Conservation (phyloP, 2,113 vertebrate species). For the Opisthocomus hoazin region DNA sequence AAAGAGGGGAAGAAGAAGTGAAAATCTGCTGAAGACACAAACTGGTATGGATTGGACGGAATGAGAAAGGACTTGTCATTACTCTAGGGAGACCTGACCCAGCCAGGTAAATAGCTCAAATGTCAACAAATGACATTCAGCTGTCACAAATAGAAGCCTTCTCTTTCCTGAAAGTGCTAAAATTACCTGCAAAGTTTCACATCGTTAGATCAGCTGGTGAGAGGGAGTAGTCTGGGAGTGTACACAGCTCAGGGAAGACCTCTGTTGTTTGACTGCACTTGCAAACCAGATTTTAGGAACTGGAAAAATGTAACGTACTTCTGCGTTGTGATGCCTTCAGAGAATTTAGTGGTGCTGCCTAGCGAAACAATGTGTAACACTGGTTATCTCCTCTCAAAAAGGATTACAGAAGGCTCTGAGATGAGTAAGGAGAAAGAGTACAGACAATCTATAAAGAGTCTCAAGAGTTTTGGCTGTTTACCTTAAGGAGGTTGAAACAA, state of each 20-base stretch:
- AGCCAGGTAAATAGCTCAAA: background rate
- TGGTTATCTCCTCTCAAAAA: background rate
- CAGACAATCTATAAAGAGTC: background rate
- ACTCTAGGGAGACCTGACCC: background rate
- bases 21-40: background rate
- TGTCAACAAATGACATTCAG: background rate
- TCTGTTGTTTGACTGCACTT: conserved; percentile 36
- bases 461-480: background rate
- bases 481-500: background rate
- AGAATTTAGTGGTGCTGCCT: background rate
- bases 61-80: background rate
- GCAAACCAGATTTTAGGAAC: background rate
- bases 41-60: background rate
- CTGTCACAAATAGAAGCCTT: background rate
- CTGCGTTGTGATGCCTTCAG: background rate
- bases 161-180: background rate
- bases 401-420: background rate
- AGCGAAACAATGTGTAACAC: background rate
- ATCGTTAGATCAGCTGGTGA: background rate
- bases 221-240: background rate
- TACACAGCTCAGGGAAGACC: conserved; percentile 44
- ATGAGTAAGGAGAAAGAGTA: background rate
- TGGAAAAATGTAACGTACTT: background rate
- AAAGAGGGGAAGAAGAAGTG: background rate
- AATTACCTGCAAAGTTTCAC: background rate